A percentile compares a stretch with the other conserved stretches of the same genome.
Conservation (phyloP, 2,113 vertebrate species). For the Platysternon megacephalum region DNA sequence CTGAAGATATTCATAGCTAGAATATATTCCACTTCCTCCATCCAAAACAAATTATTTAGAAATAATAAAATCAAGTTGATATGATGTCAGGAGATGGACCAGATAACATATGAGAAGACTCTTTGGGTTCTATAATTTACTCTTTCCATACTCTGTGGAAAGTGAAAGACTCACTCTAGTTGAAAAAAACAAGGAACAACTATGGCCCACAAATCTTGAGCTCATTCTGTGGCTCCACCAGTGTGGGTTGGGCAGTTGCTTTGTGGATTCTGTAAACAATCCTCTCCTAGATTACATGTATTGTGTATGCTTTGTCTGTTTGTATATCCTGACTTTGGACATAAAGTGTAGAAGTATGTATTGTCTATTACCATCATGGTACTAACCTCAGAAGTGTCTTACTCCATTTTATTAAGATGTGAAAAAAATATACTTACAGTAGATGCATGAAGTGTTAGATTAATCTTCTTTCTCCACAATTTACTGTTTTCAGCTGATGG, state of each 20-base stretch:
- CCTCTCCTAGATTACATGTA: not conserved
- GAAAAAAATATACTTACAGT: not conserved
- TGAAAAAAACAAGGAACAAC: not conserved
- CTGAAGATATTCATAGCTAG: constrained; percentile 17
- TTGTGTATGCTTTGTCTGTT: not conserved
- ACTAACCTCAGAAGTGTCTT: not conserved
- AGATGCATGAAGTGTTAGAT: not conserved
- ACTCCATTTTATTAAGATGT: not conserved
- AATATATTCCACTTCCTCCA: accelerated
- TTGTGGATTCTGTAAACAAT: not conserved
- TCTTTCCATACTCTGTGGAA: constrained; percentile 7
- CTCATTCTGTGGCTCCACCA: not conserved
- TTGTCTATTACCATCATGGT: not conserved
- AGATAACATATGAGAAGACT: not conserved
- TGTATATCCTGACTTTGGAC: not conserved
- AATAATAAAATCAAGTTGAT: constrained; percentile 1
- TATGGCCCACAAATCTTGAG: not conserved
- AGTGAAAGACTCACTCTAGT: not conserved
- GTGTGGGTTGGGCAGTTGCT: not conserved
- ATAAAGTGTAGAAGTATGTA: not conserved
- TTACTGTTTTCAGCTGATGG: not conserved
- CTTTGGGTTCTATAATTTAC: not conserved
- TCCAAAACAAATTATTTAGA: constrained; percentile 12
- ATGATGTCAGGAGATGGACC: not conserved
- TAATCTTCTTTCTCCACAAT: not conserved